Evolutionary conservation across 2,888 invertebrate genomes (phyloP), one percentile per base, ranked within the genome.

Genomic region (Ommatoiulus sabulosus): DNA sequence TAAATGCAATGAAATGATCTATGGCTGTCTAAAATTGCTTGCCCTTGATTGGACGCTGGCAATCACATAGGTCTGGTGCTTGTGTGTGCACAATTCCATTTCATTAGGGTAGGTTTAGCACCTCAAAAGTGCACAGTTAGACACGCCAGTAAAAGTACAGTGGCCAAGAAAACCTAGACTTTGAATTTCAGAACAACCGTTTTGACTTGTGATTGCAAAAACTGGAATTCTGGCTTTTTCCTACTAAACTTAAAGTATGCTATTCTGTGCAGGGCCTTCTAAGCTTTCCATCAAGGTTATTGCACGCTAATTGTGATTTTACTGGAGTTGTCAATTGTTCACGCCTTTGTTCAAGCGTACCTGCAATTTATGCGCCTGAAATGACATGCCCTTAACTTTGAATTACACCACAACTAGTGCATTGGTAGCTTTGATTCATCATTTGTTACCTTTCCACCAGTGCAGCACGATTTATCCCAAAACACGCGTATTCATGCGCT

Each of bases 281-380:
- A 35, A 35, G 24, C 10, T 80, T 52, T 52, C 52, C 52, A 52
- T 12, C 52, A 17, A 17, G 17, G 52, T 17, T 17, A 15, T 52
- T 43, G 35, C 80, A 5, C 20, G 72, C 72, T 8, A 72, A 72
- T 72, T 72, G 80, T 80, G 35, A 35, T 80, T 80, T 80, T 80
- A 80, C 80, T 80, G 80, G 80, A 80, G 80, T 80, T 35, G 80
- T 80, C 80, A 35, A 80, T 80, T 80, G 80, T 80, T 35, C 80
- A 80, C 80, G 80, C 80, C 80, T 80, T 80, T 80, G 80, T 80
- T 80, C 80, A 80, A 80, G 80, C 80, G 80, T 80, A 80, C 80
- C 80, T 80, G 80, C 80, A 80, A 72, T 80, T 80, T 80, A 35
- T 80, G 80, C 80, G 80, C 80, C 80, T 80, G 35, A 80, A 80